Evolutionary conservation across 2,113 vertebrate species (phyloP).

Genomic region (Junco hyemalis): DNA sequence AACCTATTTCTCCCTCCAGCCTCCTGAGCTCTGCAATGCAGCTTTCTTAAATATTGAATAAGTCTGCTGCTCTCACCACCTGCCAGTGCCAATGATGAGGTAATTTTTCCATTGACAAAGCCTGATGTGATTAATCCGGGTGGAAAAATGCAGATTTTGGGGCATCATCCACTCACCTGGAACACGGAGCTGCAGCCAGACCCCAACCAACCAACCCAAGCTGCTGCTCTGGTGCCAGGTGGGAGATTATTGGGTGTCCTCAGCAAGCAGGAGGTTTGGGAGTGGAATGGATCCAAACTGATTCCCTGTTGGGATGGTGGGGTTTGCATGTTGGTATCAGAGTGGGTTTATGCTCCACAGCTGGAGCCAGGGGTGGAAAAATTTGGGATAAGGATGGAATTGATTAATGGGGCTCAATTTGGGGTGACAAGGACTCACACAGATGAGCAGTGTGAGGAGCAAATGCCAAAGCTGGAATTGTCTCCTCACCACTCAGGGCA

Average conservation of each 20-base stretch:
- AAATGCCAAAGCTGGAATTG: fast-evolving
- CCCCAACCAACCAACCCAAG: background rate
- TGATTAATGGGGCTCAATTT: background rate
- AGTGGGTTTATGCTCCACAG: fast-evolving
- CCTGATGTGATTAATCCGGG: conserved; percentile 30
- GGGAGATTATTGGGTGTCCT: background rate
- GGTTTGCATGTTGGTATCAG: fast-evolving
- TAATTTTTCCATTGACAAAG: conserved; percentile 56
- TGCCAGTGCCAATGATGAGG: conserved; percentile 37
- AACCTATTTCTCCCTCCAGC: conserved; percentile 44
- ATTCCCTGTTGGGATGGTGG: background rate
- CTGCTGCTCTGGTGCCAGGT: background rate
- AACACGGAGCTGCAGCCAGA: background rate
- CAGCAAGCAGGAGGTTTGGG: background rate
- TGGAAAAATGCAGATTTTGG: background rate
- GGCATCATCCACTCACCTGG: background rate
- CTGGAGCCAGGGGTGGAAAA: background rate
- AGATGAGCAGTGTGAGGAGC: fast-evolving
- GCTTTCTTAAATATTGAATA: conserved; percentile 73
- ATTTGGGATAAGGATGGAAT: fast-evolving
- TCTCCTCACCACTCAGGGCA: background rate
- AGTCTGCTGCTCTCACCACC: conserved; percentile 53
- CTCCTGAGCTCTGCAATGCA: conserved; percentile 72
- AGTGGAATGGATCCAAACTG: background rate
- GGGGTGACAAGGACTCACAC: background rate